Base-by-base conservation (phyloP, 1,140 invertebrate genomes). In the Lucilia sericata region DNA sequence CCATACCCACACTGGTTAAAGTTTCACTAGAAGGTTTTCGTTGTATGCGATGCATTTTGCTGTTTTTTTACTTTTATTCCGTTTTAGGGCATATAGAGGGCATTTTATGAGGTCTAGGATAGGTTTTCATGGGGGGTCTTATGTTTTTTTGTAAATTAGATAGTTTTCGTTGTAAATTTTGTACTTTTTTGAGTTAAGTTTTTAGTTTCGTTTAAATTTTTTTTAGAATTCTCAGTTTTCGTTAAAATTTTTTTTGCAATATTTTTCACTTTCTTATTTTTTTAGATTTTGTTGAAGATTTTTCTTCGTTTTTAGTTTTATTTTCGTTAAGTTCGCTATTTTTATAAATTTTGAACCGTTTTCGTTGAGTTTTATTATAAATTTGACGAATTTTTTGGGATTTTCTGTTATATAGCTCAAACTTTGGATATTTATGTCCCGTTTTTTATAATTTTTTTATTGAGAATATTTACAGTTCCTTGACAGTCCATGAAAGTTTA, bases 21-120 rank as follows among this genome's bases (percentile, higher is more conserved):
- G 83, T 82, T 12, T 88, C 88, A 60, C 49, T 81, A 80, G 84
- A 84, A 8, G 84, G 60, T 60, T 70, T 25, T 51, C 82, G 83
- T 13, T 87, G 83, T 14, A 86, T 34, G 25, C 87, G 86, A 49
- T 87, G 88, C 88, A 90, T 90, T 42, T 42, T 42, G 42, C 2
- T 7, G 10, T 42, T 42, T 42, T 10, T 42, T 10, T 74, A 21
- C 25, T 42, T 0, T 13, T 8, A 30, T 75, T 9, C 13, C 30
- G 5, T 30, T 30, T 30, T 30, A 74, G 70, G 70, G 12, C 13
- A 36, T 2, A 17, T 42, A 47, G 42, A 2, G 36, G 19, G 47
- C 75, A 42, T 47, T 78, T 47, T 47, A n/a, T n/a, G n/a, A n/a
- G n/a, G n/a, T n/a, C n/a, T n/a, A n/a, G n/a, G n/a, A n/a, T n/a